A percentile compares a stretch with the other conserved stretches of the same genome.
Conservation (phyloP, 2,888 invertebrate species). For the Dorcus hopei region DNA sequence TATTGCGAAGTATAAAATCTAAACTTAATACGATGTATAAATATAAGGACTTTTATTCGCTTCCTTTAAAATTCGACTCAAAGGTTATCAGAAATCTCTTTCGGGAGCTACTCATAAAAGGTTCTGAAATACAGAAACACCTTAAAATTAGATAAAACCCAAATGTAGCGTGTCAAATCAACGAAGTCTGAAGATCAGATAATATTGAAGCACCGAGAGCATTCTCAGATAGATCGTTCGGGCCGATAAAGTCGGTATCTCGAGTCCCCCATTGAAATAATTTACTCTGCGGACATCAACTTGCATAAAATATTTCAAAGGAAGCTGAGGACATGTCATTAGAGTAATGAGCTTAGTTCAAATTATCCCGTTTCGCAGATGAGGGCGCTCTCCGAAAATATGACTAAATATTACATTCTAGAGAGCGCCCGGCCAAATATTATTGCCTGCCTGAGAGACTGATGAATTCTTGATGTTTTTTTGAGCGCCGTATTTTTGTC, state of each 20-base stretch:
- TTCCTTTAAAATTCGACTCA: slow-evolving; percentile 11
- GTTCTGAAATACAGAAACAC: slow-evolving; percentile 35
- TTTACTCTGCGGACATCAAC: slow-evolving; percentile 41
- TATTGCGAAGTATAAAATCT: slow-evolving; percentile 3
- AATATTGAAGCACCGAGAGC: slow-evolving; percentile 34
- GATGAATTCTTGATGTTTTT: slow-evolving; percentile 47
- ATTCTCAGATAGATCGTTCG: slow-evolving; percentile 38
- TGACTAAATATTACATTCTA: slow-evolving; percentile 33
- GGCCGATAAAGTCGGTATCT: slow-evolving; percentile 41
- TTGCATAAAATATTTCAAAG: slow-evolving; percentile 43
- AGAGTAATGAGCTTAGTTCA: slow-evolving; percentile 43
- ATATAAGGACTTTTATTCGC: slow-evolving; percentile 7
- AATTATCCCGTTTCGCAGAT: slow-evolving; percentile 19
- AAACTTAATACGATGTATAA: slow-evolving; percentile 6
- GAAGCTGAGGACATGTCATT: slow-evolving; percentile 39
- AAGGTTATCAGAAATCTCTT: slow-evolving; percentile 22
- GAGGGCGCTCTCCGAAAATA: slow-evolving; percentile 25
- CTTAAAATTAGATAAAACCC: slow-evolving; percentile 41
- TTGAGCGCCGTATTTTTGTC: slow-evolving; percentile 38
- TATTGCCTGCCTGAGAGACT: slow-evolving; percentile 37
- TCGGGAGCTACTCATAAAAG: slow-evolving; percentile 16
- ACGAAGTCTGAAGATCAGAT: slow-evolving; percentile 40
- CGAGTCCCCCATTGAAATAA: slow-evolving; percentile 41
- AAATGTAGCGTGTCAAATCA: slow-evolving; percentile 41
- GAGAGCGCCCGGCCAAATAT: slow-evolving; percentile 25